Evolutionary conservation across 2,113 vertebrate genomes (phyloP), one percentile per base, ranked within the genome.

Genomic region (Lampris megalopsis): DNA sequence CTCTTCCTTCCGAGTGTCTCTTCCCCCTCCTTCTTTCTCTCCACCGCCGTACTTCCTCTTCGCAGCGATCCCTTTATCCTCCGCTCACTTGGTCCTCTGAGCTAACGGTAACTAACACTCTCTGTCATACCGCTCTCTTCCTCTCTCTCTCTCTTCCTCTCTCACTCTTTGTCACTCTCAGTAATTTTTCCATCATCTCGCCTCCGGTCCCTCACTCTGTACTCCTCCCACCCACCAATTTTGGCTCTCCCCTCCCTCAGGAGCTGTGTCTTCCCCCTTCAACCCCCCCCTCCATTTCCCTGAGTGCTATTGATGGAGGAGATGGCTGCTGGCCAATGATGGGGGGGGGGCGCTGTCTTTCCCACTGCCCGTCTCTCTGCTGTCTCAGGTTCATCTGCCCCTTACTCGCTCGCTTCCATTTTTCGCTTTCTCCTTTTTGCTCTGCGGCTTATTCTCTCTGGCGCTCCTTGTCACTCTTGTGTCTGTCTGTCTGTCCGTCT

Each of bases 251-350:
- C 40, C 59, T 58, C 64, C 67, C 6, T 9, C 62, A 48, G 49
- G 41, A 65, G 73, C 71, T 41, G 48, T 68, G 7, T 75, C 59
- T 64, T 36, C 68, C 82, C 74, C 85, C 11, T 37, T 36, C 68
- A 64, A 61, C 40, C 71, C 36, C 11, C 9, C 41, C n/a, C 64
- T 67, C 85, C 82, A 89, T 92, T 89, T 90, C 50, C 76, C 77
- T 75, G 86, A 88, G 88, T 84, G 90, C 79, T 80, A 78, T 83
- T 92, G 90, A 93, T 91, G 86, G 88, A 91, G 77, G 75, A 80
- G 58, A 69, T 92, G 91, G 89, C 88, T 71, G 69, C 35, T 43
- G 60, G 84, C 91, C 91, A 90, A 73, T 71, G 74, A 75, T 43
- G 73, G 74, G 61, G 63, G 80, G 78, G 57, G 71, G 78, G 54